A percentile compares a stretch with the other conserved stretches of the same genome.
phyloP scores from a whole-genome alignment of 2,888 invertebrate species.

The Dichetophora obliterata region DNA sequence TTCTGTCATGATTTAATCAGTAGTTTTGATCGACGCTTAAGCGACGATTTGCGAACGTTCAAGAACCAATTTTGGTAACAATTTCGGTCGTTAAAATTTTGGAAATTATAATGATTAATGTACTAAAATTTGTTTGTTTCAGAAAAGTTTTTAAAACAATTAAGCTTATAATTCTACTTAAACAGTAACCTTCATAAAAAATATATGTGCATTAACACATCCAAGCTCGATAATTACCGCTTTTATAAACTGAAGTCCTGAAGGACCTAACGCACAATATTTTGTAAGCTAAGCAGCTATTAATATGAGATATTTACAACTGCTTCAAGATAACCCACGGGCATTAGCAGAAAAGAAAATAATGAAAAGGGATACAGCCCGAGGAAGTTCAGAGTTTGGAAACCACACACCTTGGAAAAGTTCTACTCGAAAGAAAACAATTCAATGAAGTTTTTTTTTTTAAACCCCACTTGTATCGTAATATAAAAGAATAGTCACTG shows the following conservation, averaged over 20 bases:
- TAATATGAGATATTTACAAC: conserved; percentile 54
- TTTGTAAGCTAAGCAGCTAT: conserved; percentile 51
- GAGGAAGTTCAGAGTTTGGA: background rate
- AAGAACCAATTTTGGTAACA: too few species aligned
- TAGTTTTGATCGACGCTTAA: too few species aligned
- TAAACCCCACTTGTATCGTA: background rate
- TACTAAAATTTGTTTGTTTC: too few species aligned
- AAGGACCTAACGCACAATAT: conserved; percentile 49
- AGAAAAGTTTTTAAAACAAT: too few species aligned
- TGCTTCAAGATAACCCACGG: background rate
- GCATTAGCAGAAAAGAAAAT: background rate
- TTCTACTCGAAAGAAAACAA: background rate
- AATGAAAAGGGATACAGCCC: background rate
- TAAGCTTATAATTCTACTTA: too few species aligned
- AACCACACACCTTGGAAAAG: background rate
- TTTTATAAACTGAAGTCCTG: conserved; percentile 35
- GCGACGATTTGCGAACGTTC: too few species aligned
- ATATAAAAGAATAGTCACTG: background rate
- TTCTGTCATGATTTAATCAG: too few species aligned
- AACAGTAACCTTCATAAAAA: too few species aligned
- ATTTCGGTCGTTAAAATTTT: too few species aligned
- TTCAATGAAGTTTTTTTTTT: background rate
- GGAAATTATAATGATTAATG: too few species aligned
- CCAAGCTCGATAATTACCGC: background rate
- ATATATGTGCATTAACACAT: too few species aligned